Base-by-base conservation (phyloP, 2,888 invertebrate species). In the Dexiosoma caninum region DNA sequence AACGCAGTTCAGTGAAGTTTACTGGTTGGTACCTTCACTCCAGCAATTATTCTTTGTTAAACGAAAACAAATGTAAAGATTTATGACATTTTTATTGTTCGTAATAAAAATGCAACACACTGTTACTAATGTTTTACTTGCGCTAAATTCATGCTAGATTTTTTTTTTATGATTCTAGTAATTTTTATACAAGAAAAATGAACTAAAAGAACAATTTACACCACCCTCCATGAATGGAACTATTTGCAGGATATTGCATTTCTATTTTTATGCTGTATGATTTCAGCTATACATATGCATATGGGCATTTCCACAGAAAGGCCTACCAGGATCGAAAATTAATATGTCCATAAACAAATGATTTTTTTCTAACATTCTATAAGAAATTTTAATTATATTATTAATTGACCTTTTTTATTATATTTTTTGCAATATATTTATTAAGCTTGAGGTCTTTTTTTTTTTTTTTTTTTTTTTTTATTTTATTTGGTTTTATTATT, bases 71-170 rank as follows among this genome's bases (percentile, higher is more conserved):
- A 67, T 62, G 64, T 69, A 70, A 64, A 59, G 59, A 70, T 80
- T 80, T 80, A 80, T 75, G 75, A 66, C 75, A 55, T 71, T 76
- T 80, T 80, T 80, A 80, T 75, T 80, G 75, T 71, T 80, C 71
- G 75, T 46, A 80, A 80, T 80, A 80, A 80, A 79, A 79, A 32
- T 75, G 64, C 75, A 76, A 67, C 75, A 80, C 74, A 76, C 70
- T 80, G 79, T 80, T 70, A 71, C 66, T 80, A 75, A 80, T 80
- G 70, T 71, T 69, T 46, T 62, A 74, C 74, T 57, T 71, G 40
- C 53, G 57, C 66, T 76, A 53, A 53, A 71, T 66, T 70, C 59
- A 64, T 51, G 37, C n/a, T 23, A 49, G n/a, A n/a, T n/a, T n/a
- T 1, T 35, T 64, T 66, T 9, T 66, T 46, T 71, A 60, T 57